A percentile compares a stretch with the other conserved stretches of the same genome.
Evolutionary conservation across 2,113 vertebrate species (phyloP).

Genomic region (Gymnobelideus leadbeateri): DNA sequence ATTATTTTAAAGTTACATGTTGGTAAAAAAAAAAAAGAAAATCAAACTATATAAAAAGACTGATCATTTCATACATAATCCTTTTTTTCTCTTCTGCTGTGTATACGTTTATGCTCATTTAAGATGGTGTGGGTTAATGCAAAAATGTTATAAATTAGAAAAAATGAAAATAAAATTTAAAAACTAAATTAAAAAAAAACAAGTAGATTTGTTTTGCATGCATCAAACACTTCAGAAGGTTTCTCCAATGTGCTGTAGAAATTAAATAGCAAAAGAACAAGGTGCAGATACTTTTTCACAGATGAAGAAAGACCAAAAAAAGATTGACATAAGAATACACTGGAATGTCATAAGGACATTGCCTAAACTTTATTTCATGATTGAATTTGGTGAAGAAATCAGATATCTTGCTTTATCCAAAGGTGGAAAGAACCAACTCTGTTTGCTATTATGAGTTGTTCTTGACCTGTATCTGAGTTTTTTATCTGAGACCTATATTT

Average conservation of each 20-base stretch:
- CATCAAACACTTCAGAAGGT: not conserved
- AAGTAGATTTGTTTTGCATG: not conserved
- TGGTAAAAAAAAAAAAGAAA: not conserved
- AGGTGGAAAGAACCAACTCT: no score
- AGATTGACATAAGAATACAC: not conserved
- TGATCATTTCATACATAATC: not conserved
- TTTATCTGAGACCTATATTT: no score
- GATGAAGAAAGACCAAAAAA: not conserved
- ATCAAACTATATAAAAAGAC: not conserved
- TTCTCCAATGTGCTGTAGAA: not conserved
- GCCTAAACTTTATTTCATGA: no score
- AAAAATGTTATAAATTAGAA: not conserved
- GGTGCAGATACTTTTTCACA: not conserved
- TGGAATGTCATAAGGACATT: not conserved
- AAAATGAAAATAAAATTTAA: not conserved
- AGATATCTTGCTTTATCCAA: no score
- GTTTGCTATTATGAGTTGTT: no score
- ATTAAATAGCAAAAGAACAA: not conserved
- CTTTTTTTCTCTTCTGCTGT: not conserved
- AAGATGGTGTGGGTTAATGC: not conserved
- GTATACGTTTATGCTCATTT: not conserved
- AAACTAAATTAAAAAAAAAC: not conserved
- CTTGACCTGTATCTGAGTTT: no score
- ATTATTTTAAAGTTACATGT: not conserved
- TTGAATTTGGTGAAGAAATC: no score